A percentile compares a stretch with the other conserved stretches of the same genome.
These are phyloP conservation scores for Diarsia mendica DNA, from an alignment of 2,888 invertebrate genomes.

Conservation along the genomic window DNA sequence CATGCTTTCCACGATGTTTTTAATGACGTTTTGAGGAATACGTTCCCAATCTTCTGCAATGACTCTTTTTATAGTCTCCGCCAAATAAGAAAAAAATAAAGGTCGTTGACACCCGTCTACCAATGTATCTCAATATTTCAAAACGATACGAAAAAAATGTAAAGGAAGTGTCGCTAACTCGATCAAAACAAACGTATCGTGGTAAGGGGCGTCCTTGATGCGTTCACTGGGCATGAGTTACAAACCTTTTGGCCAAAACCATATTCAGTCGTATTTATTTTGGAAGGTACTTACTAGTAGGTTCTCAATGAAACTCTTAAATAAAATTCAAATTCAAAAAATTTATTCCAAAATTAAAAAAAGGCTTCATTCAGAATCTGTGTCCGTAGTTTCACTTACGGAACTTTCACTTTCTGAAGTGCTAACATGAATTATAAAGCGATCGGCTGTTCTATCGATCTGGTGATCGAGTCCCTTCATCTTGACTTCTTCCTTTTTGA, in stretches of 20 bases:
- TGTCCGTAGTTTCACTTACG: not conserved
- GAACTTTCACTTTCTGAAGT: not conserved
- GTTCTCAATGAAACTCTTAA: too few relatives aligned
- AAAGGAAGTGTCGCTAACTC: not conserved
- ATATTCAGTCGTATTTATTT: too few relatives aligned
- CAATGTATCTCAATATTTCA: slow-evolving; percentile 4
- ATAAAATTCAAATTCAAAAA: too few relatives aligned
- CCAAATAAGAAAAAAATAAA: too few relatives aligned
- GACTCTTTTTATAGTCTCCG: too few relatives aligned
- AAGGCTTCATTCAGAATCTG: too few relatives aligned
- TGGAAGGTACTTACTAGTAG: too few relatives aligned
- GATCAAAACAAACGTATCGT: not conserved
- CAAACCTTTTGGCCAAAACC: not conserved
- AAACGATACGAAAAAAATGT: not conserved
- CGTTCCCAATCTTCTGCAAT: too few relatives aligned
- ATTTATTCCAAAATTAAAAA: too few relatives aligned
- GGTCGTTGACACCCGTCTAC: too few relatives aligned
- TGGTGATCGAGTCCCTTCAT: not conserved
- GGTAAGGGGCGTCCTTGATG: not conserved
- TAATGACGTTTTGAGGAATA: too few relatives aligned
- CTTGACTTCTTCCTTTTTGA: not conserved
- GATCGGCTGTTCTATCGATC: slow-evolving; percentile 1
- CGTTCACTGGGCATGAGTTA: not conserved
- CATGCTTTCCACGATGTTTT: too few relatives aligned
- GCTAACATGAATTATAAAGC: not conserved